A percentile compares a stretch with the other conserved stretches of the same genome.
Conservation (phyloP, 2,797 vertebrate species). For the Crocodylus rhombifer region DNA sequence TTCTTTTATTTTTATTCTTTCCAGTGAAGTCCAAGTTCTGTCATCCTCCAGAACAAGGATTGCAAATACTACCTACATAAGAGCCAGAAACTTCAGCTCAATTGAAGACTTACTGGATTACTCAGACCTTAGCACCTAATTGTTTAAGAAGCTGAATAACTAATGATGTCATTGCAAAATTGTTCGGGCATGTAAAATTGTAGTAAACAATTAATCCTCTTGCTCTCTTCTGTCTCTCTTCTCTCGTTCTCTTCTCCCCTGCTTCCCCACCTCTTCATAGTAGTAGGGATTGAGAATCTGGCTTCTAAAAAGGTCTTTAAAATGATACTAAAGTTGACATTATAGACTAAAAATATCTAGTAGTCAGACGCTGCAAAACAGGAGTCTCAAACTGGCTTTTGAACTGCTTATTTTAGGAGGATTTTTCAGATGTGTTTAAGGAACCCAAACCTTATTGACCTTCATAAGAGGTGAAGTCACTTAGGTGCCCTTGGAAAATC, state of each 20-base stretch:
- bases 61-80: too few relatives aligned
- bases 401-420: neutral
- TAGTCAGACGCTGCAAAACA: neutral
- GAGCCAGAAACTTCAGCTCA: neutral
- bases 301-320: neutral
- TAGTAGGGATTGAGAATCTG: neutral
- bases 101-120: neutral
- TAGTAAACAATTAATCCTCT: neutral
- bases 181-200: neutral
- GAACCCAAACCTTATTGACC: neutral
- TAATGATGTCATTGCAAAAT: neutral
- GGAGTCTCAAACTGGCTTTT: neutral
- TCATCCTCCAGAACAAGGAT: too few relatives aligned
- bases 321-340: neutral
- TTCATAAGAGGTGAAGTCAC: neutral
- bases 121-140: neutral
- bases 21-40: too few relatives aligned
- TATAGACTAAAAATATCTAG: neutral
- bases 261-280: neutral
- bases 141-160: too few relatives aligned
- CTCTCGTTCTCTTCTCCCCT: too few relatives aligned
- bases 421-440: neutral
- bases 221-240: neutral
- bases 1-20: too few relatives aligned
- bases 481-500: neutral